Evolutionary conservation across 2,888 invertebrate genomes (phyloP).

Genomic region (Agrotis clavis): DNA sequence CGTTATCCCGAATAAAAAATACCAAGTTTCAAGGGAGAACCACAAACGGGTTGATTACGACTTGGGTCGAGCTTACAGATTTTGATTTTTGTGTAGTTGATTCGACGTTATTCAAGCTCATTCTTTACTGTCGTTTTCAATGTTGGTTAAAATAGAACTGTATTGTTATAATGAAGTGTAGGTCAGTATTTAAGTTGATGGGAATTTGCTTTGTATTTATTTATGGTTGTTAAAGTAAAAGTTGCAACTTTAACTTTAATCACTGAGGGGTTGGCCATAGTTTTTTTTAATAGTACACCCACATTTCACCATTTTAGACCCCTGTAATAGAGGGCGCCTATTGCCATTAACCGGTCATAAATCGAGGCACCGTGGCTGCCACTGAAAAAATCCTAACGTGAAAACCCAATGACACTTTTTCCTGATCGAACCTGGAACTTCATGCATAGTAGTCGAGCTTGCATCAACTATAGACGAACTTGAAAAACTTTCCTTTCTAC

Average conservation of each 20-base stretch:
- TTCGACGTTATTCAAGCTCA: conserved; percentile 27
- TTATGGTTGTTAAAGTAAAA: not conserved
- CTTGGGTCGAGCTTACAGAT: conserved; percentile 73
- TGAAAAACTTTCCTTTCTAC: too few species aligned
- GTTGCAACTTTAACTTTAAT: not conserved
- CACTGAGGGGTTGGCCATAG: too few species aligned
- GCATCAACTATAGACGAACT: too few species aligned
- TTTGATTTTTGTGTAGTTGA: conserved; percentile 62
- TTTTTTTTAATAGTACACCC: too few species aligned
- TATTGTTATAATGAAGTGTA: not conserved
- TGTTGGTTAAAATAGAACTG: not conserved
- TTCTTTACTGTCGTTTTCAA: conserved; percentile 20
- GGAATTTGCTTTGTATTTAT: not conserved
- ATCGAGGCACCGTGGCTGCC: too few species aligned
- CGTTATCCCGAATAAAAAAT: conserved; percentile 81
- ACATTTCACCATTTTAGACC: not conserved
- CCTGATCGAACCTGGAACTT: too few species aligned
- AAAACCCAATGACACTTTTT: too few species aligned
- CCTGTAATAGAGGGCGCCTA: too few species aligned
- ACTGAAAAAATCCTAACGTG: too few species aligned
- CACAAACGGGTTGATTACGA: conserved; percentile 78
- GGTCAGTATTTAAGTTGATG: not conserved
- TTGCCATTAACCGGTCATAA: too few species aligned
- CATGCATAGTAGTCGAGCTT: too few species aligned
- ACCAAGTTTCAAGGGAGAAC: conserved; percentile 76